Evolutionary conservation across 2,797 vertebrate species (phyloP), one percentile per base, ranked within the genome.

Genomic region (Microtus agrestis): DNA sequence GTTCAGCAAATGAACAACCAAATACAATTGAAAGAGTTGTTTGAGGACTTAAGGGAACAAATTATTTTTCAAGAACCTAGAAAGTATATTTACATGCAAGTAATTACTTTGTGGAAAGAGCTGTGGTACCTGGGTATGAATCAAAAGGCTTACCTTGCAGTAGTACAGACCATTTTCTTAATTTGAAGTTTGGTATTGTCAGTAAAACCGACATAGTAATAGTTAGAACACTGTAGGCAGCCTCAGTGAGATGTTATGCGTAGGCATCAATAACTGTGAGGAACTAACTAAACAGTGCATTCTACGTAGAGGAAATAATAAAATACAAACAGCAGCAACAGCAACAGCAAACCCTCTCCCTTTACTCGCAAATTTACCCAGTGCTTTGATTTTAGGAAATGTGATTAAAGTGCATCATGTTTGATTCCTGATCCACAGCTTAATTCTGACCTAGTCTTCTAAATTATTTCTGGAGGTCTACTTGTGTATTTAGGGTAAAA

Each of bases 1-100:
- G 29, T 77, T 93, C 67, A 95, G 78, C 91, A 97, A 96, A 92
- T 97, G 91, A 97, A 91, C 59, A 91, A 85, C 79, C 21, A 94
- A 95, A 95, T 77, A 69, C 46, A 94, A 96, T 11, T 96, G 73
- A 69, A 92, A 63, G 17, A 95, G 61, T 27, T 73, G 7, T 81
- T 95, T 93, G 85, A 96, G 51, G 37, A 95, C 21, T 87, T 95
- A 76, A 78, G 40, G 25, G 54, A 89, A 96, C 10, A 92, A 95
- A 91, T 69, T 40, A 93, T 87, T 91, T 96, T 92, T 81, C 67
- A 96, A 94, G 89, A 29, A 76, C 29, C 80, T 63, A 14, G 48
- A 17, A 95, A 96, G 82, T 0, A 43, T 94, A 93, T 92, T 96
- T 96, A 92, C 23, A 93, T 59, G 25, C 17, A 94, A 48, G 69